These are phyloP conservation scores for Phyllostomus discolor DNA, from an alignment of 2,113 vertebrate species.

Conservation along the genomic window DNA sequence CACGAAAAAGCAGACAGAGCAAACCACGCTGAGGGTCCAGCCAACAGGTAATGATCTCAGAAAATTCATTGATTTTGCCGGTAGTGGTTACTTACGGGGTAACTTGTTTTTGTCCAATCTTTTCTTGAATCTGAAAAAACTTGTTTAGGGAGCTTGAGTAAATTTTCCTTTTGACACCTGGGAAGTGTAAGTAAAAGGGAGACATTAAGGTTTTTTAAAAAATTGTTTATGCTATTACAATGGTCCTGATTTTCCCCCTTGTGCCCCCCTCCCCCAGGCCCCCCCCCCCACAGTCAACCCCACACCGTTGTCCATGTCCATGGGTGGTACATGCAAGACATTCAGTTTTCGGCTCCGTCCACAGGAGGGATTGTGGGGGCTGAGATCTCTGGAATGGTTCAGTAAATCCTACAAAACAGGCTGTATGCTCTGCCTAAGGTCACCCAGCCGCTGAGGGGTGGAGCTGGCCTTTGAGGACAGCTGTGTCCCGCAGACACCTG, in stretches of 20 bases:
- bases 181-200: background rate
- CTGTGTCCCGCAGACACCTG: background rate
- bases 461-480: background rate
- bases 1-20: constrained; percentile 74
- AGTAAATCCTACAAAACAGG: background rate
- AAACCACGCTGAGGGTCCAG: constrained; percentile 27
- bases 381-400: background rate
- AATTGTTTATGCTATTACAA: too few species aligned
- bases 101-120: background rate
- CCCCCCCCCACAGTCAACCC: too few species aligned
- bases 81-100: background rate
- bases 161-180: background rate
- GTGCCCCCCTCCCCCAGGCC: too few species aligned
- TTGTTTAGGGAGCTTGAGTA: background rate
- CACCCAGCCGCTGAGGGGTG: too few species aligned
- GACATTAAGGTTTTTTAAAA: background rate
- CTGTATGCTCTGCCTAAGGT: background rate
- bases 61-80: background rate
- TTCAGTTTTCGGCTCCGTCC: background rate
- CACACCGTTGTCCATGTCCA: too few species aligned
- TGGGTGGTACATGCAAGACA: too few species aligned
- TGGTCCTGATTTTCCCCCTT: too few species aligned
- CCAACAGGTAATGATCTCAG: constrained; percentile 67
- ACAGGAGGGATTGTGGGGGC: background rate
- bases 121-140: background rate